A percentile compares a stretch with the other conserved stretches of the same genome.
phyloP scores from a whole-genome alignment of 2,113 vertebrate genomes.

The Ahaetulla prasina region DNA sequence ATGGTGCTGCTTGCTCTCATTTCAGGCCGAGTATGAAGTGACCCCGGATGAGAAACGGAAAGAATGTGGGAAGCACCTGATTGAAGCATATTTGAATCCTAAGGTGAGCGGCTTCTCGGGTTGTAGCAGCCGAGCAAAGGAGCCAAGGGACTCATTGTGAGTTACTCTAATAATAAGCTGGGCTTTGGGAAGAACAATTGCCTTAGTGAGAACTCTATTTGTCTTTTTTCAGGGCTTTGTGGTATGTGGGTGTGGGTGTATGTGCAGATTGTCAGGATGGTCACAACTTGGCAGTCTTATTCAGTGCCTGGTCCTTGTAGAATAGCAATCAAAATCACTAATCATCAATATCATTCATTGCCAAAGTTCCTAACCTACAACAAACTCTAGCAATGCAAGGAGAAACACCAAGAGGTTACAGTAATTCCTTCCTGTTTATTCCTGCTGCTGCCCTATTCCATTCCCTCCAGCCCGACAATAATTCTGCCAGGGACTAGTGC shows the following conservation, averaged over 20 bases:
- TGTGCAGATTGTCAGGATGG: background rate
- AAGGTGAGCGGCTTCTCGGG: conserved; percentile 61
- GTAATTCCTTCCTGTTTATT: background rate
- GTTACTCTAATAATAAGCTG: background rate
- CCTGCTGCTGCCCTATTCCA: background rate
- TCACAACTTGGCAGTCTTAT: background rate
- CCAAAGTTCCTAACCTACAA: background rate
- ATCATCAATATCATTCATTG: background rate
- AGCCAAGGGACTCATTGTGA: background rate
- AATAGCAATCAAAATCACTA: background rate
- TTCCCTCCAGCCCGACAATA: background rate
- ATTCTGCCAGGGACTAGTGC: background rate
- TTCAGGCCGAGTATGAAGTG: conserved; percentile 92
- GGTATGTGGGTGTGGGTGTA: background rate
- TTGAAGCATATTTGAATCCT: conserved; percentile 83
- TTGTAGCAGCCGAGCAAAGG: conserved; percentile 9
- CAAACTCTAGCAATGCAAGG: background rate
- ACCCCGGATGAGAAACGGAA: conserved; percentile 92
- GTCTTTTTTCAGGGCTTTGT: background rate
- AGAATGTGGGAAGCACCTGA: conserved; percentile 81
- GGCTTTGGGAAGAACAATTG: conserved; percentile 11
- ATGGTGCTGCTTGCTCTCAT: background rate
- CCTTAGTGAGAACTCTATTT: background rate
- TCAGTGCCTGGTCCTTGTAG: background rate
- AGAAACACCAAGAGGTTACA: background rate